Conservation (phyloP, 2,113 vertebrate genomes). For the Hemichromis elongatus region DNA sequence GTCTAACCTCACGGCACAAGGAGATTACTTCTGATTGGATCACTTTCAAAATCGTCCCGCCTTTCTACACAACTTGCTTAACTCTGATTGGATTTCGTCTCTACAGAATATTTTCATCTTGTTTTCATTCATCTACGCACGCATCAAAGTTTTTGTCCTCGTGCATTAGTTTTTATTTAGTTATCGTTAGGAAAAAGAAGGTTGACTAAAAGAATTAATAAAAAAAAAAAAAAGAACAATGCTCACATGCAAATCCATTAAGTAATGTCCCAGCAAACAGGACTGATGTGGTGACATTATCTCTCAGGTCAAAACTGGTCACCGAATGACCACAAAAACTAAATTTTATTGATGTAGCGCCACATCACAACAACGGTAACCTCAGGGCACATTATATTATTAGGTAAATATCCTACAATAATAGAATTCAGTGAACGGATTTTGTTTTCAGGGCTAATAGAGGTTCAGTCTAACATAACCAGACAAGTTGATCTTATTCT, state of each 20-base stretch:
- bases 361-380: too few species aligned
- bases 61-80: not conserved
- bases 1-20: not conserved
- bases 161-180: not conserved
- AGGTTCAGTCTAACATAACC: not conserved
- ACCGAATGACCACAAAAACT: not conserved
- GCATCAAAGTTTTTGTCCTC: not conserved
- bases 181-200: fast-evolving
- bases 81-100: not conserved
- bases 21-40: not conserved
- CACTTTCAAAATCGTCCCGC: not conserved
- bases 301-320: not conserved
- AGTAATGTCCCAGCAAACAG: not conserved
- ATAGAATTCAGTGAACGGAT: not conserved
- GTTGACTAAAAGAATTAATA: not conserved
- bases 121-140: not conserved
- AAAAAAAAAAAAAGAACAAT: fast-evolving
- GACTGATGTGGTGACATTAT: fast-evolving
- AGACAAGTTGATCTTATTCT: not conserved
- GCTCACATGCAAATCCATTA: not conserved
- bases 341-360: not conserved
- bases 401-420: not conserved
- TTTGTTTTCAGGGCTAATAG: not conserved
- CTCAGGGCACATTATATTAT: not conserved
- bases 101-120: not conserved